Evolutionary conservation across 2,888 invertebrate genomes (phyloP), one percentile per base, ranked within the genome.

Genomic region (Synanthedon myopaeformis): DNA sequence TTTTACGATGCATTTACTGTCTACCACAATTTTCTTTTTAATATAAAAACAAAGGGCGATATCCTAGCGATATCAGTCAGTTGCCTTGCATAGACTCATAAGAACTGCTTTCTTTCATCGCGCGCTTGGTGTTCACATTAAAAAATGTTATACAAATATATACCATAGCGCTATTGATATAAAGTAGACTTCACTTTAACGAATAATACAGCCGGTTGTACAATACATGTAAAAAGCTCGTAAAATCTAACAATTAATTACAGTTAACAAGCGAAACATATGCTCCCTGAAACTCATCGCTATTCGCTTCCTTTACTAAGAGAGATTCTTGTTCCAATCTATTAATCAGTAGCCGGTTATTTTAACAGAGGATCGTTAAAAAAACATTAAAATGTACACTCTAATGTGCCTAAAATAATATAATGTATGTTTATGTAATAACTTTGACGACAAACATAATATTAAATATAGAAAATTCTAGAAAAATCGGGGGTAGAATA

Each of bases 221-320:
- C 35, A 35, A 45, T 45, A 57, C 54, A 54, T 63, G 58, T 63
- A 65, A 62, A 59, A 58, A 54, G 52, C 35, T 58, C 64, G 60
- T 67, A 66, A 70, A 68, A 61, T 59, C 52, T 54, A 54, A 57
- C 60, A 58, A 64, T 60, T 65, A 62, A 51, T 49, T 41, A 52
- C 57, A 61, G 58, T 58, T 56, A 54, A 60, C 58, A 54, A 55
- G 53, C 55, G 59, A 51, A 57, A 65, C 70, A 67, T 60, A 64
- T 70, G 68, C 65, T 58, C 54, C 51, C n/a, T 48, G 52, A 60
- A 57, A 57, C 56, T 56, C 52, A 56, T 56, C 57, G 53, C n/a
- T n/a, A n/a, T n/a, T n/a, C n/a, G n/a, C 61, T 66, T 69, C 67
- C 66, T 61, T 52, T 57, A 61, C 62, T 58, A 53, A 53, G 63